These are phyloP conservation scores for Macrotus californicus DNA, from an alignment of 2,113 vertebrate genomes.

Conservation along the genomic window DNA sequence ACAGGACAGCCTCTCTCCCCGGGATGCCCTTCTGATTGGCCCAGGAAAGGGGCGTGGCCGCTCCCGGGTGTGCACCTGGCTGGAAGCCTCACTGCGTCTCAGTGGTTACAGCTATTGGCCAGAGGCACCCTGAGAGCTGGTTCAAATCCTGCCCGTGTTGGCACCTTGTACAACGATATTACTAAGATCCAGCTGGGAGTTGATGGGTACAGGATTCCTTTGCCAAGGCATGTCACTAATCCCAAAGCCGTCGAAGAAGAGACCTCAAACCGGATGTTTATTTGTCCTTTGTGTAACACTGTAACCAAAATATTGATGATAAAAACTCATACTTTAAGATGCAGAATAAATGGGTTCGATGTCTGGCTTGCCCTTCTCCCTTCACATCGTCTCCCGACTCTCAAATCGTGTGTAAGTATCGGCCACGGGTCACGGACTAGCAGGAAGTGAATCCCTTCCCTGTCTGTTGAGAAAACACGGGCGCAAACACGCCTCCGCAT, in stretches of 20 bases:
- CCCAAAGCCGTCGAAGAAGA: conserved; percentile 62
- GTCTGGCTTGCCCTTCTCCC: conserved; percentile 64
- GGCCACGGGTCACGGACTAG: background rate
- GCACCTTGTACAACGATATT: background rate
- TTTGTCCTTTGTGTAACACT: conserved; percentile 72
- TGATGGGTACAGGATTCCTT: conserved; percentile 21
- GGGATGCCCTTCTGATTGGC: conserved; percentile 21
- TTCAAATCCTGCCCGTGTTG: background rate
- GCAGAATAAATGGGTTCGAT: conserved; percentile 77
- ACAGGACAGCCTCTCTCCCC: conserved; percentile 29
- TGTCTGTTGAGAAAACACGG: background rate
- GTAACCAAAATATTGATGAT: conserved; percentile 73
- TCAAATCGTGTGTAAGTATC: background rate
- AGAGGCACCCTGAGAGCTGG: background rate
- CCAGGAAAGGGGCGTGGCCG: background rate
- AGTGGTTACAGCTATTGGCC: background rate
- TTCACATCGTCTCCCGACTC: background rate
- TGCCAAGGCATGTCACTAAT: conserved; percentile 55
- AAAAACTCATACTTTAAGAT: conserved; percentile 70
- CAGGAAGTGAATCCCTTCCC: background rate
- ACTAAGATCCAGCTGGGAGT: conserved; percentile 26
- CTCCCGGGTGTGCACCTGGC: background rate
- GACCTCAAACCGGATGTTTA: conserved; percentile 65
- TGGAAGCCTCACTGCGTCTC: background rate
- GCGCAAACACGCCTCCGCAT: background rate